Percentiles rank a stretch among this genome's conserved stretches.
Evolutionary conservation across 2,888 invertebrate genomes (phyloP).

Genomic region (Agrilus biguttatus): DNA sequence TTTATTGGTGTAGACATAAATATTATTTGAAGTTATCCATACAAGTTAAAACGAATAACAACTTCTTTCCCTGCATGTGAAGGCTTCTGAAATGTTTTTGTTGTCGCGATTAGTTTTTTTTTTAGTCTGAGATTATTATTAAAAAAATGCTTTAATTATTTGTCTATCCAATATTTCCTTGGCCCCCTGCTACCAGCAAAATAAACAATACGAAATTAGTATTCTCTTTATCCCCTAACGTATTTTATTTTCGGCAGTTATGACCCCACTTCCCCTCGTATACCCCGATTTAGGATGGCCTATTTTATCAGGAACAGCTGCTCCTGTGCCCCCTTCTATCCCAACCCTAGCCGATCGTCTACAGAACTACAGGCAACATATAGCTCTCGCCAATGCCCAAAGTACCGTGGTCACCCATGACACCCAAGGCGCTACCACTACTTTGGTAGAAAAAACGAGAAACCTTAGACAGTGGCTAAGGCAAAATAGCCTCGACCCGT

Average conservation of each 20-base stretch:
- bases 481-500: conserved; percentile 30
- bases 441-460: conserved; percentile 47
- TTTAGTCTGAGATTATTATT: no score
- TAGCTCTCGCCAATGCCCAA: conserved; percentile 33
- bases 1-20: no score
- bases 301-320: conserved; percentile 21
- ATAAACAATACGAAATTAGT: no score
- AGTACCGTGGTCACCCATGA: conserved; percentile 32
- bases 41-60: no score
- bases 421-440: conserved; percentile 41
- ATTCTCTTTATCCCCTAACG: no score
- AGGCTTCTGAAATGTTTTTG: no score
- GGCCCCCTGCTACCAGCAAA: no score
- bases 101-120: no score
- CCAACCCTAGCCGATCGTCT: conserved; percentile 37
- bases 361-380: conserved; percentile 40
- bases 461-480: conserved; percentile 53
- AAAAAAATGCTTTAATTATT: no score
- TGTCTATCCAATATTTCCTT: no score
- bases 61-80: no score
- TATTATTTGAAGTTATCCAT: no score
- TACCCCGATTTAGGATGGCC: conserved; percentile 43
- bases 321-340: conserved; percentile 28
- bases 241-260: conserved; percentile 10
- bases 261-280: conserved; percentile 34